Percentiles rank a stretch among this genome's conserved stretches.
These are phyloP conservation scores for Drosophila nr. perissopoda DNA, from an alignment of 2,888 invertebrate genomes.

Conservation along the genomic window DNA sequence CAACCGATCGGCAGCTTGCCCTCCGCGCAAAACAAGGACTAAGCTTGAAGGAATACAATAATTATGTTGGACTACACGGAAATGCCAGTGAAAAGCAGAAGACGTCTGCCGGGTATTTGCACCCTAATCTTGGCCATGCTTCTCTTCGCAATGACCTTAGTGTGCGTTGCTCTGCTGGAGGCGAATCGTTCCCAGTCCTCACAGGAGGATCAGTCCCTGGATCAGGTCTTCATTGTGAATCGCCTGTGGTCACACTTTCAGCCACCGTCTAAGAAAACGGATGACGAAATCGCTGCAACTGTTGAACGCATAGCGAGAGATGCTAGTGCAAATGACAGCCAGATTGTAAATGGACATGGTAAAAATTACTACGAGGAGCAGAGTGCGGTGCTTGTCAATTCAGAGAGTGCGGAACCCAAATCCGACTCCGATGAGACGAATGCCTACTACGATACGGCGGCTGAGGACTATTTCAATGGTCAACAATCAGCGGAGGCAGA, in stretches of 20 bases:
- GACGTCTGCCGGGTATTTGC: slow-evolving; percentile 51
- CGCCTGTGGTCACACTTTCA: slow-evolving; percentile 62
- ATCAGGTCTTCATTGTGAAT: slow-evolving; percentile 48
- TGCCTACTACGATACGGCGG: slow-evolving; percentile 49
- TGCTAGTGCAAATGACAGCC: slow-evolving; percentile 35
- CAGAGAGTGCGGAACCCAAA: slow-evolving; percentile 47
- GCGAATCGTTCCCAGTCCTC: slow-evolving; percentile 27
- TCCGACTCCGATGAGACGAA: slow-evolving; percentile 53
- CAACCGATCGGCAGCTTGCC: slow-evolving; percentile 52
- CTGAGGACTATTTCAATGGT: slow-evolving; percentile 51
- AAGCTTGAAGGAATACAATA: slow-evolving; percentile 7
- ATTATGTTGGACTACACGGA: slow-evolving; percentile 60
- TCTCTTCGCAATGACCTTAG: slow-evolving; percentile 56
- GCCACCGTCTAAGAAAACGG: slow-evolving; percentile 30
- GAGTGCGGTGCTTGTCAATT: slow-evolving; percentile 64
- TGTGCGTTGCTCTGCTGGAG: slow-evolving; percentile 53
- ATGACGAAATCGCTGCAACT: slow-evolving; percentile 42
- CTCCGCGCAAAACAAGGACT: slow-evolving; percentile 26
- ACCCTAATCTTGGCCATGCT: slow-evolving; percentile 47
- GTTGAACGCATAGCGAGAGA: slow-evolving; percentile 65
- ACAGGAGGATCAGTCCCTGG: neutral
- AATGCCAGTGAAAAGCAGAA: slow-evolving; percentile 55
- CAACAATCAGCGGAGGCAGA: slow-evolving; percentile 21
- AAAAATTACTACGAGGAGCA: slow-evolving; percentile 69
- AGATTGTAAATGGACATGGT: slow-evolving; percentile 10